Evolutionary conservation across 2,113 vertebrate genomes (phyloP), one percentile per base, ranked within the genome.

Genomic region (Gnathonemus echidnorhynchus): DNA sequence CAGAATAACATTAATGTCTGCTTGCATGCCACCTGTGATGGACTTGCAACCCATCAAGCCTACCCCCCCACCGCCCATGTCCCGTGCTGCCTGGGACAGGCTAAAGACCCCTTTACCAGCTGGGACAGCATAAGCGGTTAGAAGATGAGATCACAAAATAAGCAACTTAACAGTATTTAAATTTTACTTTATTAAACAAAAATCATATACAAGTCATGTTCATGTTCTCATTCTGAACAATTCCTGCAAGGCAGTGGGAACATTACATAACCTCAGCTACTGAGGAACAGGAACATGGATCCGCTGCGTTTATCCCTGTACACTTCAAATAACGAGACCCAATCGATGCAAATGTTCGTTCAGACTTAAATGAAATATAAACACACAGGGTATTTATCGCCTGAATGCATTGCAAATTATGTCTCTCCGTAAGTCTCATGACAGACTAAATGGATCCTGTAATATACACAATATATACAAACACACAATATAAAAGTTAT

Each of bases 331-430:
- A 52, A n/a, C 24, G n/a, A 53, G 31, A 45, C 6, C 24, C 15
- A 21, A 39, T 24, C 46, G 35, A 42, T 15, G 9, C 31, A 5
- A 48, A 17, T n/a, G 3, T 62, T 62, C 15, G 1, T 66, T 49
- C 39, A 66, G 35, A 48, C 11, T 9, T 48, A 77, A 52, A 13
- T 35, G 89, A 39, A 50, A 49, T 48, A n/a, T 13, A 52, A 4
- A 48, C 49, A 53, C 27, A 90, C n/a, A 27, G 88, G 92, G 90
- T 84, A 49, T 58, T 77, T 89, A 87, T 74, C 88, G 19, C 48
- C 89, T 93, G 85, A 92, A 90, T 48, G 84, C 70, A 91, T 90
- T 93, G 84, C 89, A 93, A 94, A 94, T 94, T 92, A 94, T 95
- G 95, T 96, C 92, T 90, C 92, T 91, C 85, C 50, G 89, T 9